phyloP scores from a whole-genome alignment of 2,888 invertebrate genomes.

The Hymenopus coronatus region DNA sequence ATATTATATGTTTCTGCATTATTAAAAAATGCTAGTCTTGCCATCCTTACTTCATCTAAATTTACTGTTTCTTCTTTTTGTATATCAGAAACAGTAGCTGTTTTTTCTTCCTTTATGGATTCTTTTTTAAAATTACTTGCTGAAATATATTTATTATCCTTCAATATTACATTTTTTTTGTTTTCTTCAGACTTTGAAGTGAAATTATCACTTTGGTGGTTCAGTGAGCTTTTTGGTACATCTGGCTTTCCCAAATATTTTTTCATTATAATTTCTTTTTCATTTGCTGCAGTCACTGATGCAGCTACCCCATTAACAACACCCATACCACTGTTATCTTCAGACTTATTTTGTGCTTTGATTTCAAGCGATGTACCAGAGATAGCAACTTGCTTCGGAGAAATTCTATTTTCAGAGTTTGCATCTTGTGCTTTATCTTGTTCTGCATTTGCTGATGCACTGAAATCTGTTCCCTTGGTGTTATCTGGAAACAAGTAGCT shows the following conservation, averaged over 20 bases:
- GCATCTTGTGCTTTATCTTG: background rate
- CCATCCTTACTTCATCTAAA: slow-evolving; percentile 44
- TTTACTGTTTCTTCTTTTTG: slow-evolving; percentile 32
- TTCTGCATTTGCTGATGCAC: background rate
- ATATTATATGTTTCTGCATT: background rate
- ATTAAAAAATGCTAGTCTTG: slow-evolving; percentile 45
- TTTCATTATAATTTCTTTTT: background rate
- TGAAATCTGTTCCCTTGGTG: background rate
- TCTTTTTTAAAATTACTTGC: background rate
- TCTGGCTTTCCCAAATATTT: background rate
- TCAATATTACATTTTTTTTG: background rate
- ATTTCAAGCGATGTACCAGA: background rate
- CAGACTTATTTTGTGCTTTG: background rate
- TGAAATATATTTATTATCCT: background rate
- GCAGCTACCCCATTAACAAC: background rate
- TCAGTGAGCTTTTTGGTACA: background rate
- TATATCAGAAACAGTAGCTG: background rate
- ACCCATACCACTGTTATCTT: background rate
- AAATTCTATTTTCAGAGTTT: background rate
- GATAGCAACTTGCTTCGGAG: background rate
- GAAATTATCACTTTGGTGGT: background rate
- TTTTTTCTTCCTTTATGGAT: slow-evolving; percentile 13
- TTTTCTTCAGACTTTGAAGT: background rate
- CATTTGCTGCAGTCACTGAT: background rate
- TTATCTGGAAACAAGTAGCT: background rate